phyloP scores from a whole-genome alignment of 2,888 invertebrate genomes.

The Muschampia plurimacula region DNA sequence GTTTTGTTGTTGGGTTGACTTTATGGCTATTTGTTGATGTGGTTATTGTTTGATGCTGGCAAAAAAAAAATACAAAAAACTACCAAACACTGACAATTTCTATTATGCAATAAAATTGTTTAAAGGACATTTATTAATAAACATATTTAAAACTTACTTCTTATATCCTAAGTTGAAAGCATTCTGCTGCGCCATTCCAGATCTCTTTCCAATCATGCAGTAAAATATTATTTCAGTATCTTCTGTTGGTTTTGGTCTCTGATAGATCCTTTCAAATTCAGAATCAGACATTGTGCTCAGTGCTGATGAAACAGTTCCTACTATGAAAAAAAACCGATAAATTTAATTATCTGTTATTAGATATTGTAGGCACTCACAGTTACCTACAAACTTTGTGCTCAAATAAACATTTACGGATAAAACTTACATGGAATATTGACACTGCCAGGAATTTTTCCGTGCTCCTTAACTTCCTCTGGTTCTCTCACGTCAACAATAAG shows the following conservation, averaged over 20 bases:
- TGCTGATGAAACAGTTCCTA: slow-evolving; percentile 77
- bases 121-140: neutral
- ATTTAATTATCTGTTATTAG: neutral
- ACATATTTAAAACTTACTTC: slow-evolving; percentile 75
- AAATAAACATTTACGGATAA: neutral
- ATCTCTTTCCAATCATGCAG: slow-evolving; percentile 89
- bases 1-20: no score
- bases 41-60: no score
- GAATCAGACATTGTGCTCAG: slow-evolving; percentile 75
- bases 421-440: slow-evolving; percentile 91
- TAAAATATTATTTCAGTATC: slow-evolving; percentile 88
- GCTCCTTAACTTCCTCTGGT: slow-evolving; percentile 88
- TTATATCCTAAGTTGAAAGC: slow-evolving; percentile 85
- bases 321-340: slow-evolving; percentile 62
- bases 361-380: no score
- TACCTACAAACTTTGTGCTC: neutral
- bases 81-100: no score
- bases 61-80: no score
- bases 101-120: no score
- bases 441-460: slow-evolving; percentile 90
- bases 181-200: slow-evolving; percentile 86
- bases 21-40: no score
- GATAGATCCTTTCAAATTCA: slow-evolving; percentile 85
- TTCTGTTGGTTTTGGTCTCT: slow-evolving; percentile 84
- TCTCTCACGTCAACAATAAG: slow-evolving; percentile 92